These are phyloP conservation scores for Drosophila anomalata DNA, from an alignment of 2,888 invertebrate species.

Conservation along the genomic window DNA sequence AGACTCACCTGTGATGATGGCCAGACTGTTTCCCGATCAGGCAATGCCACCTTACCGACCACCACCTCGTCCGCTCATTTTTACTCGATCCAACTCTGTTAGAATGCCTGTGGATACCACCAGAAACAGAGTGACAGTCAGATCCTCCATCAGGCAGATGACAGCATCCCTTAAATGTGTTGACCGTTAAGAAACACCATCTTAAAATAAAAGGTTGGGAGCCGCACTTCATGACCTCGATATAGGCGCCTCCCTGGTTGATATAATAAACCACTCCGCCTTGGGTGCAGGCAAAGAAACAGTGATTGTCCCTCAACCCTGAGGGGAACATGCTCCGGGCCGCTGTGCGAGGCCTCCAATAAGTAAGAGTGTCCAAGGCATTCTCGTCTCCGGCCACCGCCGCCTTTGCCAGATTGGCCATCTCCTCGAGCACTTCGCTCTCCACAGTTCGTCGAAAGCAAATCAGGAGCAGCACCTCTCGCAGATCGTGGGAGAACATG, in stretches of 20 bases:
- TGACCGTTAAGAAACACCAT: no score
- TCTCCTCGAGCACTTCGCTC: constrained; percentile 84
- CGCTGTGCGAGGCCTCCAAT: constrained; percentile 95
- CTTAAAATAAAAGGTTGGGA: constrained; percentile 86
- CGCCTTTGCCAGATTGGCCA: constrained; percentile 86
- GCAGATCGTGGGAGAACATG: constrained; percentile 93
- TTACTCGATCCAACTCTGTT: constrained; percentile 90
- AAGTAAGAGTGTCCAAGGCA: constrained; percentile 93
- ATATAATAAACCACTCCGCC: constrained; percentile 91
- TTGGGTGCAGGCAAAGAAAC: constrained; percentile 91
- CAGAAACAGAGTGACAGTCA: constrained; percentile 90
- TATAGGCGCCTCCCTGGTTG: constrained; percentile 91
- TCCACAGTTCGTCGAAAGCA: constrained; percentile 89
- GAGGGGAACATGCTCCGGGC: constrained; percentile 88
- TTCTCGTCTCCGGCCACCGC: constrained; percentile 95
- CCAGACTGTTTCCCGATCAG: constrained; percentile 90
- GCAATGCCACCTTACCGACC: constrained; percentile 85
- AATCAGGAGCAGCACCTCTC: constrained; percentile 91
- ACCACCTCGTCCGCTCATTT: constrained; percentile 89
- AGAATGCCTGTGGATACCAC: constrained; percentile 88
- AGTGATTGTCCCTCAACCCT: constrained; percentile 88
- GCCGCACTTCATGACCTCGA: constrained; percentile 92
- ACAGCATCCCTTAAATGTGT: constrained; percentile 86
- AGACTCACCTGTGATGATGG: constrained; percentile 88
- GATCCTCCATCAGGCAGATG: constrained; percentile 90